Percentiles rank a stretch among this genome's conserved stretches.
Conservation (phyloP, 2,113 vertebrate genomes). For the Junco hyemalis region DNA sequence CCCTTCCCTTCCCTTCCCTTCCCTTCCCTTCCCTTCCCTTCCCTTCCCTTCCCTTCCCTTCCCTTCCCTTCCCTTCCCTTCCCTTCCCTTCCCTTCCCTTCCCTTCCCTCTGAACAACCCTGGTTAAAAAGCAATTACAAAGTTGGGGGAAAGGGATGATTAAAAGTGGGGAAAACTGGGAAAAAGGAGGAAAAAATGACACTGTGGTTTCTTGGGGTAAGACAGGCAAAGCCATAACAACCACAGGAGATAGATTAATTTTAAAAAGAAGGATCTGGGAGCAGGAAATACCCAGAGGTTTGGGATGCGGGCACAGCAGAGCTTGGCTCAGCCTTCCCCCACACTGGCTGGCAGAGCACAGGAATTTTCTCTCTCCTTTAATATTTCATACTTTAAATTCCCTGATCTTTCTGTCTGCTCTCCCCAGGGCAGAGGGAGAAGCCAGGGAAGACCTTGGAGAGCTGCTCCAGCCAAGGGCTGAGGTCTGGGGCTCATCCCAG, state of each 20-base stretch:
- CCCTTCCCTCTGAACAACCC: neutral
- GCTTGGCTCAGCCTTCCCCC: neutral
- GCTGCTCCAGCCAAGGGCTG: neutral
- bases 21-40: neutral
- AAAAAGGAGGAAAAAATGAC: neutral
- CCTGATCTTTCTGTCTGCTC: neutral
- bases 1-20: neutral
- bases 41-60: too few species aligned
- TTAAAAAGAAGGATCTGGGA: neutral
- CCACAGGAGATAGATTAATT: neutral
- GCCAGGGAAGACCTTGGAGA: neutral
- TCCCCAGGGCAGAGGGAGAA: neutral
- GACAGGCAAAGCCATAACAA: neutral
- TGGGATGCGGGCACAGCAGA: neutral
- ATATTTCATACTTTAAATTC: neutral
- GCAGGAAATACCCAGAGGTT: neutral
- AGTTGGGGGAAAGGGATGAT: neutral
- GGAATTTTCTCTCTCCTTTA: neutral
- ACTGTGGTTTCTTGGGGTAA: neutral
- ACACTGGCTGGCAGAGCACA: neutral
- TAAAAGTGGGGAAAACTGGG: neutral
- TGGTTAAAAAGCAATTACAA: neutral
- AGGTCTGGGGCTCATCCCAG: neutral
- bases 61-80: neutral
- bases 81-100: too few species aligned